Conservation (phyloP, 2,888 invertebrate species). For the Neoscelio sp. region DNA sequence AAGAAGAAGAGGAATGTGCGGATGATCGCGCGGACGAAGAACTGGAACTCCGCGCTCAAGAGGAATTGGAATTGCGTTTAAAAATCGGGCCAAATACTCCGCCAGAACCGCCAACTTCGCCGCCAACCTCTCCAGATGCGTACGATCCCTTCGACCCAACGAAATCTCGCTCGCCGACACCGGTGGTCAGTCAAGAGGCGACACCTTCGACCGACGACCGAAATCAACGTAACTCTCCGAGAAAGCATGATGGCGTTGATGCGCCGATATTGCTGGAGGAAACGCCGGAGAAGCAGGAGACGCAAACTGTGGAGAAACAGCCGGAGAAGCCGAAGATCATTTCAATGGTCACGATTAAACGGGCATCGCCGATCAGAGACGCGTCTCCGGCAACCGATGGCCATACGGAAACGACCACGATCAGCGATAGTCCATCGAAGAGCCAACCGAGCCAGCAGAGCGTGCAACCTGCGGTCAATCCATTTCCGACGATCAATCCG, state of each 20-base stretch:
- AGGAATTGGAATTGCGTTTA: conserved; percentile 79
- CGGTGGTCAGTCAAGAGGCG: conserved; percentile 77
- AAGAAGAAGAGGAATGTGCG: conserved; percentile 73
- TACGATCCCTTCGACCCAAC: conserved; percentile 97
- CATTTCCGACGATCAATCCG: conserved; percentile 80
- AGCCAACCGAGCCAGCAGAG: conserved; percentile 73
- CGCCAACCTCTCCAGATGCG: conserved; percentile 90
- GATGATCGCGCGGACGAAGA: conserved; percentile 81
- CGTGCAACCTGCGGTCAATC: conserved; percentile 72
- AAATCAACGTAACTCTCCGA: conserved; percentile 80
- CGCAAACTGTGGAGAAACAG: conserved; percentile 66
- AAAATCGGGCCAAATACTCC: conserved; percentile 89
- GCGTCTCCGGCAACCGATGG: conserved; percentile 69
- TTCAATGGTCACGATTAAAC: conserved; percentile 81
- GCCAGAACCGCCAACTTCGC: conserved; percentile 87
- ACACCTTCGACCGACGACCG: conserved; percentile 68
- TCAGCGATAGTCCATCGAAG: conserved; percentile 71
- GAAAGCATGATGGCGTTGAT: conserved; percentile 74
- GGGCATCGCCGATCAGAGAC: conserved; percentile 77
- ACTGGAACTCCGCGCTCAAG: conserved; percentile 80
- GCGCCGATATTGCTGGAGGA: conserved; percentile 68
- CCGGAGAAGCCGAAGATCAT: conserved; percentile 81
- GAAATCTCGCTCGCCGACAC: conserved; percentile 89
- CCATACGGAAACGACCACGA: conserved; percentile 63
- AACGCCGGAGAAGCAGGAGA: conserved; percentile 63